phyloP scores from a whole-genome alignment of 2,888 invertebrate genomes.

The Boloria euphrosyne region DNA sequence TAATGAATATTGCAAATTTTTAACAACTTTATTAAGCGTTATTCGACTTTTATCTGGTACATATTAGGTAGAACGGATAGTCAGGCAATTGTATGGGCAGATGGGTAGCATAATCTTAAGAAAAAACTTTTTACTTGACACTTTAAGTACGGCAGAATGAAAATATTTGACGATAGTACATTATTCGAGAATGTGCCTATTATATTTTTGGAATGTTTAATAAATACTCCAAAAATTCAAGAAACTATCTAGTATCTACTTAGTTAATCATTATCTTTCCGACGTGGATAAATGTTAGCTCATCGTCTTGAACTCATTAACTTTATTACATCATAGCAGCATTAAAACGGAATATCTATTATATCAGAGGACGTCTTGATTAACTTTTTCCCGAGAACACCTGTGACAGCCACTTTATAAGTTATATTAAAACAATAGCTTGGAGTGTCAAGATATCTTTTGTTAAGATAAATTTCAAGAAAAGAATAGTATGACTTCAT shows the following conservation, averaged over 20 bases:
- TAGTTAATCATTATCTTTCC: conserved; percentile 1
- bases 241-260: not conserved
- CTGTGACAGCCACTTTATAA: conserved; percentile 36
- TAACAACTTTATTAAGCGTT: no score
- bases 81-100: no score
- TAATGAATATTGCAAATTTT: no score
- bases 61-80: no score
- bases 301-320: conserved; percentile 22
- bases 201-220: no score
- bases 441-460: conserved; percentile 18
- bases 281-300: conserved; percentile 11
- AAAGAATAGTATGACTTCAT: conserved; percentile 10
- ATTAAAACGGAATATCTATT: conserved; percentile 37
- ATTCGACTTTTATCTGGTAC: no score
- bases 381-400: conserved; percentile 34
- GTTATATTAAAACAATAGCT: conserved; percentile 38
- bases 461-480: conserved; percentile 15
- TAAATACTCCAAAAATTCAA: no score
- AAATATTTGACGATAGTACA: no score
- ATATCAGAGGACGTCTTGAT: conserved; percentile 33
- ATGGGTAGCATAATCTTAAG: no score
- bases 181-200: no score
- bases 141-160: no score
- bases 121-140: no score
- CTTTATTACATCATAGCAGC: conserved; percentile 25